Conservation (phyloP, 2,888 invertebrate genomes). For the Agrotis clavis region DNA sequence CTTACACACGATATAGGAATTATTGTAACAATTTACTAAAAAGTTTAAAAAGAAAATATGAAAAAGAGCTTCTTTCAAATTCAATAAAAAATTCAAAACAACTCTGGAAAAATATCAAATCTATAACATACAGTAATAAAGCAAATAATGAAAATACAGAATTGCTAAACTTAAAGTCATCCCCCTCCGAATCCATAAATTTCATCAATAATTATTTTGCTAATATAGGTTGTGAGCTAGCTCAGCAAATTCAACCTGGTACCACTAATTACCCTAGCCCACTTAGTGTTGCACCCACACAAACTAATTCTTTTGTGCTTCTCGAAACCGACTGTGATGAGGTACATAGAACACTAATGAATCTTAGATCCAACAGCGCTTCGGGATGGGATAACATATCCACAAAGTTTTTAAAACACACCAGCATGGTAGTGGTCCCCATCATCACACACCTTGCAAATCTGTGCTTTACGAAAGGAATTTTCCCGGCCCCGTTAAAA, state of each 20-base stretch:
- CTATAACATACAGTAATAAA: conserved; percentile 12
- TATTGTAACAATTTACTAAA: conserved; percentile 23
- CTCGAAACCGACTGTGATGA: conserved; percentile 17
- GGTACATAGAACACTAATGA: conserved; percentile 11
- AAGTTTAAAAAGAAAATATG: conserved; percentile 19
- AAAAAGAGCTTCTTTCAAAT: conserved; percentile 4
- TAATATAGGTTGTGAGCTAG: conserved; percentile 5
- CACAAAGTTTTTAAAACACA: neutral
- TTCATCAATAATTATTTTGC: no score
- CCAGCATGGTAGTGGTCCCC: neutral
- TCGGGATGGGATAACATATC: conserved; percentile 4
- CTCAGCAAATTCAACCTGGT: neutral
- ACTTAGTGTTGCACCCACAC: neutral
- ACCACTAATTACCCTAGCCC: neutral
- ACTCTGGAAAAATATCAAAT: conserved; percentile 23
- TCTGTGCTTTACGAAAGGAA: conserved; percentile 1
- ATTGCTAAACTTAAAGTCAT: conserved; percentile 6
- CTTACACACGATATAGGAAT: neutral
- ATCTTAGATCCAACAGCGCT: conserved; percentile 13
- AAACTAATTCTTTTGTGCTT: conserved; percentile 22
- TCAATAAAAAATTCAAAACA: conserved; percentile 9
- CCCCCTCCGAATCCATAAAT: no score
- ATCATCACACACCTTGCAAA: conserved; percentile 3
- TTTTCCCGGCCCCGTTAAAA: neutral
- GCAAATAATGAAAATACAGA: conserved; percentile 5